Evolutionary conservation across 2,888 invertebrate genomes (phyloP), one percentile per base, ranked within the genome.

Genomic region (Microchrysa polita): DNA sequence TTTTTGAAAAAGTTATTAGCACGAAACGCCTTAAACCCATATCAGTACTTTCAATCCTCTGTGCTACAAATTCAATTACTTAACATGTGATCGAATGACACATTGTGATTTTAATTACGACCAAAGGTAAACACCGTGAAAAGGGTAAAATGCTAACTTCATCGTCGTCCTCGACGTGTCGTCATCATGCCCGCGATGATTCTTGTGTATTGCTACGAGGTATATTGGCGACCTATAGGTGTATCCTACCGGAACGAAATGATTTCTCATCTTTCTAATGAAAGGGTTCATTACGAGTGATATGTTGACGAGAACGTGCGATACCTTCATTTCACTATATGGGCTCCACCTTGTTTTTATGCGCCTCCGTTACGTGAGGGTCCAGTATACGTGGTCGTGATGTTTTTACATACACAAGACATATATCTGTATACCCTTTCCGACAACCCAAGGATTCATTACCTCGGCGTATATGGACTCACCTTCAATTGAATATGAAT

Each of bases 221-320:
- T 12, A n/a, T n/a, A 44, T 69, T 55, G 40, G 34, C 57, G 34
- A 23, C 69, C 53, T 57, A n/a, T n/a, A 7, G 27, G 27, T 34
- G 27, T 34, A 69, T 57, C 69, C 27, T 57, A 18, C 69, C 57
- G 69, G 69, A 69, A 20, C 69, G 42, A 12, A 34, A 69, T 69
- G 57, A 69, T 27, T 69, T 34, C 69, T 69, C 69, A 57, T 69
- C 69, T 57, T 53, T 23, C 27, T 73, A 73, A 73, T 73, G 73
- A 73, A 73, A 73, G 73, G 63, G 61, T 73, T 73, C 44, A 73
- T 61, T 73, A 60, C 73, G 48, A 40, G 73, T 63, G 44, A 73
- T 48, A 52, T 42, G 14, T 57, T 57, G 23, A 27, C 57, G 69
- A 22, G 16, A 14, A 52, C 27, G 67, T 34, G 16, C 52, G 20